A percentile compares a stretch with the other conserved stretches of the same genome.
Conservation (phyloP, 2,113 vertebrate genomes). For the Microtus pennsylvanicus region DNA sequence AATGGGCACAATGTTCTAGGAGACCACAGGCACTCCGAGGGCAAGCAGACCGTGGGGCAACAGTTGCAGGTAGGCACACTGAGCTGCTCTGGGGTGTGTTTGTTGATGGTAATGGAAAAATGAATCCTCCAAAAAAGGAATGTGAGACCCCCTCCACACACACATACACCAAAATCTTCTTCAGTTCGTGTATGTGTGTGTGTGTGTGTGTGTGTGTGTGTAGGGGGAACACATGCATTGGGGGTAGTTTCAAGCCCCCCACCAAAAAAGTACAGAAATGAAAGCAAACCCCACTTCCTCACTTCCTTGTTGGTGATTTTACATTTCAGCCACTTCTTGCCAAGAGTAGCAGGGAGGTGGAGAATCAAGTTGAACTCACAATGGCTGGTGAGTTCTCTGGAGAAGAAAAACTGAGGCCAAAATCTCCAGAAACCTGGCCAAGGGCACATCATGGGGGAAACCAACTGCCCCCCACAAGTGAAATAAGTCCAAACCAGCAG, state of each 20-base stretch:
- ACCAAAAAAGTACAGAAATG: not conserved
- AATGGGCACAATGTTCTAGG: not conserved
- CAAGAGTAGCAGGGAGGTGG: not conserved
- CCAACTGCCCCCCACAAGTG: not conserved
- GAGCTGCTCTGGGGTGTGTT: not conserved
- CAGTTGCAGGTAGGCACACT: not conserved
- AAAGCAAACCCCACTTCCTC: constrained; percentile 33
- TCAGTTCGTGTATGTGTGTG: not conserved
- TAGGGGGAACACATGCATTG: too few relatives aligned
- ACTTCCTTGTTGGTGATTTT: not conserved
- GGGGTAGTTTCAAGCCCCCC: not conserved
- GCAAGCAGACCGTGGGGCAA: not conserved
- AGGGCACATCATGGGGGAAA: not conserved
- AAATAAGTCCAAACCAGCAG: not conserved
- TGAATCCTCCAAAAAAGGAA: constrained; percentile 19
- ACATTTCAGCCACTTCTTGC: not conserved
- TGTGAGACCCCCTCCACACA: not conserved
- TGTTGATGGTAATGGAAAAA: not conserved
- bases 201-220: too few relatives aligned
- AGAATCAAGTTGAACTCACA: not conserved
- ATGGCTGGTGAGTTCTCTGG: not conserved
- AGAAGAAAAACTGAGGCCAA: constrained; percentile 51
- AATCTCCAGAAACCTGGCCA: not conserved
- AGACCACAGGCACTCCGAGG: not conserved
- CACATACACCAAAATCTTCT: not conserved